Evolutionary conservation across 1,140 invertebrate genomes (phyloP).

Genomic region (Heliconius hermathena): DNA sequence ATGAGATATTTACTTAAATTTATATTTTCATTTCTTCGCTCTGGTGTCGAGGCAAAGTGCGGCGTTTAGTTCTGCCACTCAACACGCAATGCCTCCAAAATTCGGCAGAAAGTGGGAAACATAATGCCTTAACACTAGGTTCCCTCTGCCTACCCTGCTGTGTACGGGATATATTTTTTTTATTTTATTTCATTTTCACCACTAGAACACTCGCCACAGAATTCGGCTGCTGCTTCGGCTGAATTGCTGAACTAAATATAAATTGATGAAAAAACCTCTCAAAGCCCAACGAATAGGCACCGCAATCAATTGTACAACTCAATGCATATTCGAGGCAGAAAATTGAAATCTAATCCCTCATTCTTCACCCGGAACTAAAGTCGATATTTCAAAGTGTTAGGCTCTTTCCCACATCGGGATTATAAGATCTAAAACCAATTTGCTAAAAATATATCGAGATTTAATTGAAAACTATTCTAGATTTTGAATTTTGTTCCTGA

Average conservation of each 20-base stretch:
- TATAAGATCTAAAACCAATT: constrained; percentile 6
- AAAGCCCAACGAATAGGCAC: constrained; percentile 2
- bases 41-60: too few species aligned
- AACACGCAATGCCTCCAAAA: too few species aligned
- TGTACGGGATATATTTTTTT: too few species aligned
- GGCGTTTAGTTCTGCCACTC: too few species aligned
- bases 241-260: neutral
- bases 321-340: constrained; percentile 24
- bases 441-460: neutral
- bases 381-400: constrained; percentile 12
- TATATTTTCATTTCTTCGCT: too few species aligned
- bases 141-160: too few species aligned
- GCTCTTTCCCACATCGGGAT: neutral
- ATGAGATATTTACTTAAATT: too few species aligned
- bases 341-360: constrained; percentile 33
- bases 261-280: neutral
- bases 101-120: too few species aligned
- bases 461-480: neutral
- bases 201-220: too few species aligned
- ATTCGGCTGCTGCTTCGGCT: too few species aligned
- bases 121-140: too few species aligned
- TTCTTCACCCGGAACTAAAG: constrained; percentile 22
- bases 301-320: constrained; percentile 23
- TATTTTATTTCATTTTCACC: too few species aligned
- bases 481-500: neutral